Evolutionary conservation across 2,888 invertebrate genomes (phyloP).

Genomic region (Sisyra nigra): DNA sequence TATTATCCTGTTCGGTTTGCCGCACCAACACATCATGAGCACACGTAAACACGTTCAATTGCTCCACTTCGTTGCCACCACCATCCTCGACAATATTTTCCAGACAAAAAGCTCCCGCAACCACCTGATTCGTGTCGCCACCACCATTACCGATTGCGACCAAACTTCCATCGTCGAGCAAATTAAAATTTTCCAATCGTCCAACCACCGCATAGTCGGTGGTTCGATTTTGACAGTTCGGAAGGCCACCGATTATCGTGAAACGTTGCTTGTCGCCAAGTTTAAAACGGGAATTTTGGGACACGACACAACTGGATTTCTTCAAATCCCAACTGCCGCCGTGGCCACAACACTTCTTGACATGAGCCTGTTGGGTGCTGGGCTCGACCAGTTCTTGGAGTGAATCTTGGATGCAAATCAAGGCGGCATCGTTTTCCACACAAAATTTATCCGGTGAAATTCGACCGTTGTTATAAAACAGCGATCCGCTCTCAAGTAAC

Average conservation of each 20-base stretch:
- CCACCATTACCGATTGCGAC: conserved; percentile 25
- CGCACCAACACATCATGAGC: conserved; percentile 31
- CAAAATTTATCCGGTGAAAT: conserved; percentile 46
- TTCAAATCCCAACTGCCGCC: conserved; percentile 42
- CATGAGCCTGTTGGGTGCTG: conserved; percentile 23
- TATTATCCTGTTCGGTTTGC: conserved; percentile 17
- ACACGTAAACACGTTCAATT: conserved; percentile 41
- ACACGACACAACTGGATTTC: conserved; percentile 29
- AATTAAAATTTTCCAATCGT: conserved; percentile 31
- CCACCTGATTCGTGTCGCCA: conserved; percentile 26
- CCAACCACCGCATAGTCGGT: conserved; percentile 40
- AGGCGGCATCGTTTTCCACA: conserved; percentile 44
- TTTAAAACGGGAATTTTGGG: conserved; percentile 22
- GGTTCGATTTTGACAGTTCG: conserved; percentile 29
- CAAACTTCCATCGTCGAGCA: conserved; percentile 37
- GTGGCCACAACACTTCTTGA: conserved; percentile 56
- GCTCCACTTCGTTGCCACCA: conserved; percentile 15
- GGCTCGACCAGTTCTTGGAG: conserved; percentile 20
- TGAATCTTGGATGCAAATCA: conserved; percentile 37
- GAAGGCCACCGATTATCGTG: conserved; percentile 35
- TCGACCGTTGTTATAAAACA: conserved; percentile 22
- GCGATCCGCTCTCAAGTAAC: conserved; percentile 41
- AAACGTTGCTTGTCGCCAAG: conserved; percentile 21
- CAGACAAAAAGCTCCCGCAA: conserved; percentile 28
- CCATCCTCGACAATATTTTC: conserved; percentile 29